These are phyloP conservation scores for Xiphydria camelus DNA, from an alignment of 2,888 invertebrate species.

Conservation along the genomic window DNA sequence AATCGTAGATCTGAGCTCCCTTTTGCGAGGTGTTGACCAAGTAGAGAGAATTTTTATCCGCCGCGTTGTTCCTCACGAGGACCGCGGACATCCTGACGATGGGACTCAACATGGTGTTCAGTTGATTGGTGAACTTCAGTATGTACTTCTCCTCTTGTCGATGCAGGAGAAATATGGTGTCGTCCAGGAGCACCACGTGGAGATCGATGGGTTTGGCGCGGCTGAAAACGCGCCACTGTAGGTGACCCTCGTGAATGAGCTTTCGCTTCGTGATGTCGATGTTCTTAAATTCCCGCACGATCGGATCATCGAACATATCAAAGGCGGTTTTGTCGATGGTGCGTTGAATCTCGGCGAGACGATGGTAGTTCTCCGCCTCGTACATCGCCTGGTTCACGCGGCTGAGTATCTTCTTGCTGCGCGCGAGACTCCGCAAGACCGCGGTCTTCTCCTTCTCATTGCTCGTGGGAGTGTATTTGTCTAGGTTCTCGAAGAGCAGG, in stretches of 20 bases:
- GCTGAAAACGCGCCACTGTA: conserved; percentile 77
- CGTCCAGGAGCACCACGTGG: conserved; percentile 82
- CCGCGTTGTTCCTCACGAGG: conserved; percentile 81
- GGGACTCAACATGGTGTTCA: conserved; percentile 66
- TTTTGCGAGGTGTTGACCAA: conserved; percentile 76
- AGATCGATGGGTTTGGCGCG: conserved; percentile 72
- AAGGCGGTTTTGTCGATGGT: conserved; percentile 72
- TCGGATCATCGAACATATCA: conserved; percentile 67
- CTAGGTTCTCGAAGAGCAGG: conserved; percentile 79
- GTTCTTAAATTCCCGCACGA: conserved; percentile 69
- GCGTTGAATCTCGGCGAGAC: conserved; percentile 76
- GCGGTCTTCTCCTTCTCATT: conserved; percentile 64
- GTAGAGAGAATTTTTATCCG: conserved; percentile 83
- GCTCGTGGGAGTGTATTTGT: conserved; percentile 66
- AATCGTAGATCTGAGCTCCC: conserved; percentile 82
- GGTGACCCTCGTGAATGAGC: conserved; percentile 80
- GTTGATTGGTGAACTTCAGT: conserved; percentile 66
- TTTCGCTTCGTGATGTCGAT: conserved; percentile 80
- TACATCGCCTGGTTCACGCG: conserved; percentile 83
- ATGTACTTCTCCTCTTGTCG: conserved; percentile 81
- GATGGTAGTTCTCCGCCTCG: conserved; percentile 77
- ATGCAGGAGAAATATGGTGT: conserved; percentile 81
- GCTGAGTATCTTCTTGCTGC: conserved; percentile 78
- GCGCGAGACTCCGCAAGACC: conserved; percentile 71
- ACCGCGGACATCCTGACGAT: conserved; percentile 80